A percentile compares a stretch with the other conserved stretches of the same genome.
Conservation (phyloP, 2,113 vertebrate genomes). For the Centropristis striata region DNA sequence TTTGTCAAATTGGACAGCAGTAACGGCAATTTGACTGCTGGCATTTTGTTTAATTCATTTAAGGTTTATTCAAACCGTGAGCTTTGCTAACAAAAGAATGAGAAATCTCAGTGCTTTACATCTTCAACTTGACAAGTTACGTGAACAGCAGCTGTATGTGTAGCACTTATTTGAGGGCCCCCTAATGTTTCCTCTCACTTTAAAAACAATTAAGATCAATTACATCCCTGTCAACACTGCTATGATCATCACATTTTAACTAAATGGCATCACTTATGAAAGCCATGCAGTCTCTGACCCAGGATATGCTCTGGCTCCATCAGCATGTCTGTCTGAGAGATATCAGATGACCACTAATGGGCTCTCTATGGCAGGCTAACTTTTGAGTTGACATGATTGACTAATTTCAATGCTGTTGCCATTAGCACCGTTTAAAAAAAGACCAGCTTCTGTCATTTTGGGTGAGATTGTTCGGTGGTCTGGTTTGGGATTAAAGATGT, state of each 20-base stretch:
- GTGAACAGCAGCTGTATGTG: constrained; percentile 13
- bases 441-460: neutral
- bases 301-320: constrained; percentile 35
- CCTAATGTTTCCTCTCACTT: constrained; percentile 6
- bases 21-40: neutral
- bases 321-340: constrained; percentile 56
- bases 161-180: neutral
- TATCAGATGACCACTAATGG: constrained; percentile 67
- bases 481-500: constrained; percentile 39
- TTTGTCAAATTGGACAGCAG: no score
- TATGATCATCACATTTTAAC: constrained; percentile 38
- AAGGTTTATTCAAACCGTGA: neutral
- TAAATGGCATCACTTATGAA: constrained; percentile 33
- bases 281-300: constrained; percentile 14
- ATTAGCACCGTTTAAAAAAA: neutral
- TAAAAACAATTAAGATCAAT: constrained; percentile 49
- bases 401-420: constrained; percentile 5
- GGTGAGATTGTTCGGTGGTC: neutral
- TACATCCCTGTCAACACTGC: constrained; percentile 40
- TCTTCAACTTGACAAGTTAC: neutral
- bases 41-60: neutral
- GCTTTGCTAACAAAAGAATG: neutral
- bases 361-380: neutral
- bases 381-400: neutral
- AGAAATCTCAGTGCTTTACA: neutral